Evolutionary conservation across 2,888 invertebrate species (phyloP).

Genomic region (Allacma fusca): DNA sequence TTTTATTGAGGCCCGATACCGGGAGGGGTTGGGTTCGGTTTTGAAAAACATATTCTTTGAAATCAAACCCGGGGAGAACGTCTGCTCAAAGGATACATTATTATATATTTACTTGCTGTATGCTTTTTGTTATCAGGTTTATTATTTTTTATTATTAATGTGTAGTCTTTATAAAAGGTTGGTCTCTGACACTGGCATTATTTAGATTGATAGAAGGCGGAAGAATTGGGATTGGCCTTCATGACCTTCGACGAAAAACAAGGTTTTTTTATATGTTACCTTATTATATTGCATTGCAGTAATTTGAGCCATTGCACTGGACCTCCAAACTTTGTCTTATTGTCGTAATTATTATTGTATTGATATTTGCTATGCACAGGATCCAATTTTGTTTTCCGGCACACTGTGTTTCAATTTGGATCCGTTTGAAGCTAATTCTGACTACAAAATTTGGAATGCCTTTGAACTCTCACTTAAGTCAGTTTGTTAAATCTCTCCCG

Average conservation of each 20-base stretch:
- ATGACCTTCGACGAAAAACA: constrained; percentile 81
- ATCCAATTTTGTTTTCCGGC: constrained; percentile 24
- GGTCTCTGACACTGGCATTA: constrained; percentile 71
- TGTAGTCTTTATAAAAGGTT: too few species aligned
- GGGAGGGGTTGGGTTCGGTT: constrained; percentile 85
- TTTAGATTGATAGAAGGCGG: constrained; percentile 91
- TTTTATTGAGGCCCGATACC: constrained; percentile 87
- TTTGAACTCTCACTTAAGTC: constrained; percentile 68
- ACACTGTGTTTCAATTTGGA: constrained; percentile 21
- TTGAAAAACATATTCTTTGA: constrained; percentile 80
- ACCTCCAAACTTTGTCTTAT: too few species aligned
- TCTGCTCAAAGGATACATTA: too few species aligned
- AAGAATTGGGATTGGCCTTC: constrained; percentile 81
- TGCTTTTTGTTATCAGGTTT: too few species aligned
- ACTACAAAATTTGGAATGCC: constrained; percentile 58
- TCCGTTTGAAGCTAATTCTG: constrained; percentile 16
- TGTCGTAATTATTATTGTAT: too few species aligned
- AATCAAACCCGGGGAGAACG: constrained; percentile 83
- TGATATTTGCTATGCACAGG: too few species aligned
- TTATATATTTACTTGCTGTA: too few species aligned
- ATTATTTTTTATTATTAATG: too few species aligned
- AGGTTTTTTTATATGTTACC: constrained; percentile 62
- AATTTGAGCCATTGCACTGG: neutral
- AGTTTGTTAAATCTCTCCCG: constrained; percentile 62
- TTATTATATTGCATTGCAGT: neutral